These are phyloP conservation scores for Leptogaster cylindrica DNA, from an alignment of 2,888 invertebrate species.

Conservation along the genomic window DNA sequence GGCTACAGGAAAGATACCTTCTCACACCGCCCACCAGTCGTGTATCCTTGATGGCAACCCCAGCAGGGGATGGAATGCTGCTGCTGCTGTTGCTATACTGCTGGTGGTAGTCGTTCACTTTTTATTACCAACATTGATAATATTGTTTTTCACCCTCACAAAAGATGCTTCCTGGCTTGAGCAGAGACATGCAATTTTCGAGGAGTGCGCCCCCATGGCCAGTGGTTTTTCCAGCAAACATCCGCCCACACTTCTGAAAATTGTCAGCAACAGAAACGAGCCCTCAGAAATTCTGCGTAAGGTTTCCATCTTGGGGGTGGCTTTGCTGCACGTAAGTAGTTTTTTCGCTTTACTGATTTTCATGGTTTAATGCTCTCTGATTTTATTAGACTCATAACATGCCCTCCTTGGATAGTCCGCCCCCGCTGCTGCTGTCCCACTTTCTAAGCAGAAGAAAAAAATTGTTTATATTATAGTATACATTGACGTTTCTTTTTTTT, in stretches of 20 bases:
- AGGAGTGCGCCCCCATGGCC: slow-evolving; percentile 4
- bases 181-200: slow-evolving; percentile 28
- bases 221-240: slow-evolving; percentile 13
- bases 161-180: slow-evolving; percentile 9
- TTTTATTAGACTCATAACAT: slow-evolving; percentile 51
- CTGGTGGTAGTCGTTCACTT: slow-evolving; percentile 24
- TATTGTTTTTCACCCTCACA: slow-evolving; percentile 19
- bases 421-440: not conserved
- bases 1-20: slow-evolving; percentile 6
- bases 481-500: not conserved
- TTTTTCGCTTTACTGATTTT: slow-evolving; percentile 60
- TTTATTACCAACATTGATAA: slow-evolving; percentile 25
- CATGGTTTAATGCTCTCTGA: slow-evolving; percentile 61
- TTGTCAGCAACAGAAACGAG: not conserved
- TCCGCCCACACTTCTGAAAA: slow-evolving; percentile 1
- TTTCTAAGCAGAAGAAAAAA: too few species aligned
- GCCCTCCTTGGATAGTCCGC: slow-evolving; percentile 10
- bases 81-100: too few species aligned
- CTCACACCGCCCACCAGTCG: not conserved
- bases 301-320: not conserved
- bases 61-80: too few species aligned
- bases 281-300: not conserved
- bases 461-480: not conserved
- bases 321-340: slow-evolving; percentile 23
- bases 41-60: too few species aligned